Evolutionary conservation across 1,140 invertebrate species (phyloP).

Genomic region (Apis cerana): DNA sequence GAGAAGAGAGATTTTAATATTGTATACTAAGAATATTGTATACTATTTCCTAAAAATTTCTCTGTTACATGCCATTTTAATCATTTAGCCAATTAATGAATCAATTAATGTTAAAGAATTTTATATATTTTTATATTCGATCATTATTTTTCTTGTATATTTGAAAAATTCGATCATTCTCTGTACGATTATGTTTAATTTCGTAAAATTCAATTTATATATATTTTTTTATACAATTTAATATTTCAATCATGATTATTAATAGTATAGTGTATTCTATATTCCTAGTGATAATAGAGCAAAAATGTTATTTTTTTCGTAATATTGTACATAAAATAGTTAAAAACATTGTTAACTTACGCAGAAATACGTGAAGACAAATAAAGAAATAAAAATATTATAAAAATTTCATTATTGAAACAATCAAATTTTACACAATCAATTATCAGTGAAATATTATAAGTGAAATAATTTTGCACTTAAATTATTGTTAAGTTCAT

Average conservation of each 20-base stretch:
- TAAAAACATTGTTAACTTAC: conserved; percentile 15
- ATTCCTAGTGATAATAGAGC: background rate
- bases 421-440: too few species aligned
- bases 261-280: conserved; percentile 23
- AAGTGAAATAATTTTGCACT: background rate
- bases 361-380: background rate
- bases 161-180: background rate
- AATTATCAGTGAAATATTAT: too few species aligned
- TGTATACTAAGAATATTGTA: too few species aligned
- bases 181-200: background rate
- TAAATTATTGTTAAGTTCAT: too few species aligned
- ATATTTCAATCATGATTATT: background rate
- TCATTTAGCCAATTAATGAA: background rate
- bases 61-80: background rate
- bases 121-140: background rate
- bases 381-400: conserved; percentile 18
- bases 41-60: background rate
- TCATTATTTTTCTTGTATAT: background rate
- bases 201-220: background rate
- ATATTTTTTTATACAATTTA: conserved; percentile 1
- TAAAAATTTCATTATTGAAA: background rate
- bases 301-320: conserved; percentile 26
- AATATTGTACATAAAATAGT: conserved; percentile 28
- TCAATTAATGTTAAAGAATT: background rate
- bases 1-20: background rate